Evolutionary conservation across 2,797 vertebrate species (phyloP).

Genomic region (Leptatherina wallacei): DNA sequence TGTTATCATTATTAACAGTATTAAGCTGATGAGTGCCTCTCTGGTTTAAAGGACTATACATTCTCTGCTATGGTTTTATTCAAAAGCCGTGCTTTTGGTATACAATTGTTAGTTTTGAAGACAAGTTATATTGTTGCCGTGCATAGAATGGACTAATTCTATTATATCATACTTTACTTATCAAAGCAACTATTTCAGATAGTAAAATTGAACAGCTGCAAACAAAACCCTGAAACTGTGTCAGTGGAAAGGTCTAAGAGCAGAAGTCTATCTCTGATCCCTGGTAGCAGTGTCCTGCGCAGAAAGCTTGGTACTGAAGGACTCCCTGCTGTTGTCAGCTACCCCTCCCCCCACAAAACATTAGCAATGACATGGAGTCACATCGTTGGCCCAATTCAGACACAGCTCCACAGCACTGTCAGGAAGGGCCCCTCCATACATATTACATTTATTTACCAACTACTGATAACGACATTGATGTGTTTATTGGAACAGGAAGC

Average conservation of each 20-base stretch:
- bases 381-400: conserved; percentile 45
- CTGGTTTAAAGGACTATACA: neutral
- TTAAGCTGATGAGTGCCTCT: neutral
- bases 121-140: neutral
- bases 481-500: conserved; percentile 32
- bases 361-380: conserved; percentile 45
- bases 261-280: conserved; percentile 47
- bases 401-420: conserved; percentile 10
- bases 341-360: conserved; percentile 47
- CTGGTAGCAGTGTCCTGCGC: conserved; percentile 60
- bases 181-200: neutral
- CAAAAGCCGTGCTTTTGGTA: neutral
- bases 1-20: neutral
- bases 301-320: conserved; percentile 49
- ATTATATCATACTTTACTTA: neutral
- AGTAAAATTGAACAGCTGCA: conserved; percentile 2
- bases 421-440: conserved; percentile 7
- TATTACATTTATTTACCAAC: conserved; percentile 25
- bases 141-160: neutral
- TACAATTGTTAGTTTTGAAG: neutral
- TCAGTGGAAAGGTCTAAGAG: conserved; percentile 29
- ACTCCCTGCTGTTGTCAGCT: conserved; percentile 48
- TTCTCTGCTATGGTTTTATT: conserved; percentile 5
- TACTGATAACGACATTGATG: conserved; percentile 11
- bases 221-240: conserved; percentile 24